Conservation (phyloP, 2,797 vertebrate genomes). For the Alfaro cultratus region DNA sequence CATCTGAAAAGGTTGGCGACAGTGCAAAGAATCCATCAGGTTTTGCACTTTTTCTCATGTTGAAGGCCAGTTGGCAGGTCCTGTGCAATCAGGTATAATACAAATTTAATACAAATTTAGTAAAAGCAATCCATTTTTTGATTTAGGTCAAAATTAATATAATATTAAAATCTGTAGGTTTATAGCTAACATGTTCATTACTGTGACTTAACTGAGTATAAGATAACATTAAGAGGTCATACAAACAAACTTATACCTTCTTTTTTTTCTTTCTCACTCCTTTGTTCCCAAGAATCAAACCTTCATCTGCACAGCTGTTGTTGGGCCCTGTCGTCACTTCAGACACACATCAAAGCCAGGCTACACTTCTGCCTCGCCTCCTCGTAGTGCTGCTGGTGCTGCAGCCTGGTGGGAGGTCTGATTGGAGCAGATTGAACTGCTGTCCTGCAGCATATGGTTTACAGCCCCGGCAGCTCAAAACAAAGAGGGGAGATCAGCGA, state of each 20-base stretch:
- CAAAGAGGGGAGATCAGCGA: constrained; percentile 50
- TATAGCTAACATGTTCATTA: not conserved
- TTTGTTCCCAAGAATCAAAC: constrained; percentile 34
- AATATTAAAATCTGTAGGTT: not conserved
- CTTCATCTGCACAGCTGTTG: constrained; percentile 64
- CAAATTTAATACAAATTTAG: too few species aligned
- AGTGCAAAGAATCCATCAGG: constrained; percentile 16
- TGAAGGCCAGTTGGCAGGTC: not conserved
- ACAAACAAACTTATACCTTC: not conserved
- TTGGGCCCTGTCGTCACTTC: not conserved
- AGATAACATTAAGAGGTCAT: not conserved
- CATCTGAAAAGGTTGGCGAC: not conserved
- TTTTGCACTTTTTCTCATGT: constrained; percentile 1
- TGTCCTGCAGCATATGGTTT: constrained; percentile 77
- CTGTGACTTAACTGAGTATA: not conserved
- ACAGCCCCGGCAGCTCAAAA: constrained; percentile 56
- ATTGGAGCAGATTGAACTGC: constrained; percentile 72
- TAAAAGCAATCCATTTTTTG: too few species aligned
- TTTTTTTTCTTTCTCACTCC: constrained; percentile 18
- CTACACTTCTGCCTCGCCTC: constrained; percentile 13
- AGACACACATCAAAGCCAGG: constrained; percentile 13
- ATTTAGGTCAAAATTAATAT: not conserved
- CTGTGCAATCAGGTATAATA: not conserved
- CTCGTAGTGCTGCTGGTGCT: constrained; percentile 32
- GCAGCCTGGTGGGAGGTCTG: constrained; percentile 61